A percentile compares a stretch with the other conserved stretches of the same genome.
These are phyloP conservation scores for Hyphantria cunea DNA, from an alignment of 1,140 invertebrate species.

Conservation along the genomic window DNA sequence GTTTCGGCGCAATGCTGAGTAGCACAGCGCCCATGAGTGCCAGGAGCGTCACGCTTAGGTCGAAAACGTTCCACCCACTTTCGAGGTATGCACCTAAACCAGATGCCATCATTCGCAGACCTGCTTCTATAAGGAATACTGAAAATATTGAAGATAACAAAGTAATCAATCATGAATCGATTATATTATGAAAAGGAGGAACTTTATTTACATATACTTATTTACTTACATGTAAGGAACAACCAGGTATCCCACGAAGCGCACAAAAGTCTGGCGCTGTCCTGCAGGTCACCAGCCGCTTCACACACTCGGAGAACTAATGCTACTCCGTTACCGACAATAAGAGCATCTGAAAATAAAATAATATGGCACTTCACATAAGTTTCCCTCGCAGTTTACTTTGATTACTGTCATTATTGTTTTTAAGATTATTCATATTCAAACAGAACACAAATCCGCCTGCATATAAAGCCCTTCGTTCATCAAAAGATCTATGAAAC, in stretches of 20 bases:
- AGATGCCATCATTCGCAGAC: conserved; percentile 88
- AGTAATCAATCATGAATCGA: too few species aligned
- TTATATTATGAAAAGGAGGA: too few species aligned
- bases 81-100: conserved; percentile 88
- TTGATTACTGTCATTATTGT: too few species aligned
- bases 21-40: conserved; percentile 86
- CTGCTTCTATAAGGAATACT: conserved; percentile 91
- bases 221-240: conserved; percentile 85
- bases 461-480: too few species aligned
- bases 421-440: too few species aligned
- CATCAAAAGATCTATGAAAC: too few species aligned
- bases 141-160: conserved; percentile 19
- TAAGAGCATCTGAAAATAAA: conserved; percentile 83
- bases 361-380: conserved; percentile 4
- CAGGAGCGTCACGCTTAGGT: conserved; percentile 88
- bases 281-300: conserved; percentile 78
- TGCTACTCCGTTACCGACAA: conserved; percentile 86
- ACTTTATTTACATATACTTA: too few species aligned
- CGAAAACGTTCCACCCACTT: conserved; percentile 94
- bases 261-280: conserved; percentile 84
- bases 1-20: conserved; percentile 85
- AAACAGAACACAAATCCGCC: too few species aligned
- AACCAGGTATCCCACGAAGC: conserved; percentile 89
- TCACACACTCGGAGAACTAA: conserved; percentile 84
- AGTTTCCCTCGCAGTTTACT: too few species aligned